Conservation (phyloP, 2,113 vertebrate species). For the Eretmochelys imbricata region DNA sequence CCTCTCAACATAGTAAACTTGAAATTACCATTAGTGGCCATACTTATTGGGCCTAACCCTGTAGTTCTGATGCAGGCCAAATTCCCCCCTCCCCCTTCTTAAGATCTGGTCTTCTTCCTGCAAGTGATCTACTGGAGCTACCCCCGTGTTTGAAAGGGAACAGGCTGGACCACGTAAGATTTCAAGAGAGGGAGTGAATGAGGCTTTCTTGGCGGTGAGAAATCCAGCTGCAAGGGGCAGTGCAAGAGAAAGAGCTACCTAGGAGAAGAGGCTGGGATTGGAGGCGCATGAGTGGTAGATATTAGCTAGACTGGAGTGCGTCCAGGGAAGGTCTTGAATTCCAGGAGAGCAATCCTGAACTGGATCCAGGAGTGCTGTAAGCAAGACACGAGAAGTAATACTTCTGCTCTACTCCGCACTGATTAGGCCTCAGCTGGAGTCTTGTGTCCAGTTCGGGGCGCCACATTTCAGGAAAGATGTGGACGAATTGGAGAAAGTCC, state of each 20-base stretch:
- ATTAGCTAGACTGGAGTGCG: background rate
- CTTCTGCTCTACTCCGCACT: too few species aligned
- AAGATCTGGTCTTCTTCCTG: background rate
- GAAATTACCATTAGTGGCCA: constrained; percentile 56
- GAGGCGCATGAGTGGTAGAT: background rate
- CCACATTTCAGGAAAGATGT: too few species aligned
- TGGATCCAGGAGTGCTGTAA: background rate
- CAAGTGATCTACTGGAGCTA: background rate
- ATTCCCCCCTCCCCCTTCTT: background rate
- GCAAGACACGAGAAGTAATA: too few species aligned
- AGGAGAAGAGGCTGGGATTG: background rate
- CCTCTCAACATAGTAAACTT: constrained; percentile 27
- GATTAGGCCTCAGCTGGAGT: too few species aligned
- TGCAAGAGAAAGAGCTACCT: background rate
- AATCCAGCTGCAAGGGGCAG: background rate
- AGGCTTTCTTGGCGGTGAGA: background rate
- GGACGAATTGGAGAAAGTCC: too few species aligned
- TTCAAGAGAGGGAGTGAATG: background rate
- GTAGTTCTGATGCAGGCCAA: background rate
- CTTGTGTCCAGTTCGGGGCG: too few species aligned
- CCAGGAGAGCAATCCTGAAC: background rate
- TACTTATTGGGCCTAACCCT: constrained; percentile 34
- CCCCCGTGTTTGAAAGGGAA: background rate
- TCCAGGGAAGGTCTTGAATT: background rate
- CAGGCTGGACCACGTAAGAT: background rate